phyloP scores from a whole-genome alignment of 2,888 invertebrate species.

The Melinaea menophilus region DNA sequence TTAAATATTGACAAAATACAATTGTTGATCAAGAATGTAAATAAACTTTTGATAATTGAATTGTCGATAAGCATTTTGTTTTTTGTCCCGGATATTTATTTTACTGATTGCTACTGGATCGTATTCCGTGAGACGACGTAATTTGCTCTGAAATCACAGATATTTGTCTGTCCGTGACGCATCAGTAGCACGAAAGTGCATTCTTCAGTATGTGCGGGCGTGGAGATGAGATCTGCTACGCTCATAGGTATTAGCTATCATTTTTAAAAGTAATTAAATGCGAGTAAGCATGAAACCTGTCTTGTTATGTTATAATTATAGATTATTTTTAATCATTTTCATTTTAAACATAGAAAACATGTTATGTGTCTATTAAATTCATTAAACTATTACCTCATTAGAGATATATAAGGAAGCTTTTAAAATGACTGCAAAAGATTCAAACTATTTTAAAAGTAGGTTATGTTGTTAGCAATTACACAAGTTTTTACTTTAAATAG shows the following conservation, averaged over 20 bases:
- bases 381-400: too few species aligned
- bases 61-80: too few species aligned
- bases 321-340: background rate
- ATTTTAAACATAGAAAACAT: background rate
- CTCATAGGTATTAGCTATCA: constrained; percentile 5
- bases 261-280: background rate
- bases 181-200: constrained; percentile 51
- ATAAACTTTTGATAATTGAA: too few species aligned
- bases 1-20: too few species aligned
- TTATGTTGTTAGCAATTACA: background rate
- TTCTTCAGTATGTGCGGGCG: constrained; percentile 39
- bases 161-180: constrained; percentile 41
- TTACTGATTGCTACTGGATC: background rate
- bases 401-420: too few species aligned
- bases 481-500: background rate
- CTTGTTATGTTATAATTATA: background rate
- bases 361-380: too few species aligned
- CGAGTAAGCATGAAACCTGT: constrained; percentile 3
- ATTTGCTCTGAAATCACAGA: constrained; percentile 33
- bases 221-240: constrained; percentile 28
- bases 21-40: too few species aligned
- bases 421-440: too few species aligned
- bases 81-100: background rate
- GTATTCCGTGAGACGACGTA: constrained; percentile 29
- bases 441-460: background rate